A percentile compares a stretch with the other conserved stretches of the same genome.
These are phyloP conservation scores for Catostomus latipinnis DNA, from an alignment of 2,797 vertebrate species.

Conservation along the genomic window DNA sequence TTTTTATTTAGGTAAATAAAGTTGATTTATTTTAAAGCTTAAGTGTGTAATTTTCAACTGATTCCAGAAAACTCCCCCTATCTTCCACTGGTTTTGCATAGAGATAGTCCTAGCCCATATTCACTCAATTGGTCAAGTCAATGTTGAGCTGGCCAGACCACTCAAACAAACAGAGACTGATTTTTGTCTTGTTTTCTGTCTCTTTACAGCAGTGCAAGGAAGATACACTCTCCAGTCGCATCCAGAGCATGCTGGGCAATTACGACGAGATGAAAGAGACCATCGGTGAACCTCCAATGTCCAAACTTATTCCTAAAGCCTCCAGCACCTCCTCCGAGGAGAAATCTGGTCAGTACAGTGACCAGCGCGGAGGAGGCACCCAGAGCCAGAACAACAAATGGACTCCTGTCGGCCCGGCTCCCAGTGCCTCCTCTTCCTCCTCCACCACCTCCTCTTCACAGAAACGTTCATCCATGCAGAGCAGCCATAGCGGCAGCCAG, in stretches of 20 bases:
- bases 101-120: too few relatives aligned
- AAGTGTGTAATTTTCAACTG: too few relatives aligned
- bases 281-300: constrained; percentile 90
- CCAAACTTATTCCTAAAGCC: constrained; percentile 90
- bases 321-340: constrained; percentile 87
- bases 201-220: constrained; percentile 90
- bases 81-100: too few relatives aligned
- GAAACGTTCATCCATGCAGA: constrained; percentile 87
- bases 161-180: too few relatives aligned
- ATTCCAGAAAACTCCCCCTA: too few relatives aligned
- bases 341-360: constrained; percentile 81
- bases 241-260: constrained; percentile 99
- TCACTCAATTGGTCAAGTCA: too few relatives aligned
- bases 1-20: too few relatives aligned
- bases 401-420: constrained; percentile 93
- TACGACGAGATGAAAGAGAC: constrained; percentile 99
- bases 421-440: constrained; percentile 81
- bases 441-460: constrained; percentile 86
- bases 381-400: constrained; percentile 90
- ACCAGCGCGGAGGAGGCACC: constrained; percentile 80
- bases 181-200: too few relatives aligned
- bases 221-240: constrained; percentile 97
- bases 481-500: constrained; percentile 82
- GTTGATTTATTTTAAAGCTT: too few relatives aligned
- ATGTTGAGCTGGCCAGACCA: too few relatives aligned